Base-by-base conservation (phyloP, 2,797 vertebrate genomes). In the Sebastes trivittatus region DNA sequence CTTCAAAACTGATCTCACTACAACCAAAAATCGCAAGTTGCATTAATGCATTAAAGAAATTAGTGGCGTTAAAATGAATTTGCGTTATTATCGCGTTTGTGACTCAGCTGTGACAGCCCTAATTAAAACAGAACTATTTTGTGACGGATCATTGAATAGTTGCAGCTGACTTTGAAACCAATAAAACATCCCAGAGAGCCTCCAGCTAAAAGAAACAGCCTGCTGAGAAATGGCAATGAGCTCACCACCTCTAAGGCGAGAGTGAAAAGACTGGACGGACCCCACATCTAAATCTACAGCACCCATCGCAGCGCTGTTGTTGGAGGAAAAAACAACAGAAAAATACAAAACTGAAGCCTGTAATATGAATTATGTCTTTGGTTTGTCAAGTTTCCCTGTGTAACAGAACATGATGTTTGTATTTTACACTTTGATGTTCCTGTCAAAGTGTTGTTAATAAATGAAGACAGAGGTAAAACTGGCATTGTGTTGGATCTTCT, bases 381-480 rank as follows among this genome's bases (percentile, higher is more conserved):
- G 59, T 73, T 66, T 74, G 78, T 66, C 36, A 52, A 16, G 36
- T 55, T 73, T 59, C 27, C 9, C 11, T 7, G 4, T 52, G 20
- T 25, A 68, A 64, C 42, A 58, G 16, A 4, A 52, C 34, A 20
- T 9, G 4, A 25, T 80, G 36, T 74, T 27, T 66, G 20, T 58
- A 58, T 65, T 62, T 20, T 32, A 46, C 18, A 29, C 67, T 83
- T 63, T 85, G 70, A 83, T 78, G 72, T 74, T 54, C 4, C 42
- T 79, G 64, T 85, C 54, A 59, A 56, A 36, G 38, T 60, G 22
- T 6, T 14, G 46, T 80, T 72, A 61, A 85, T 68, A 76, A 66
- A 72, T 71, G 69, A 85, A 84, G 54, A 60, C 49, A 64, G 36
- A 67, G 22, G 22, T 29, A 59, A 78, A 72, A 72, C 25, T 22